Evolutionary conservation across 2,888 invertebrate genomes (phyloP).

Genomic region (Azorinus chamasolen): DNA sequence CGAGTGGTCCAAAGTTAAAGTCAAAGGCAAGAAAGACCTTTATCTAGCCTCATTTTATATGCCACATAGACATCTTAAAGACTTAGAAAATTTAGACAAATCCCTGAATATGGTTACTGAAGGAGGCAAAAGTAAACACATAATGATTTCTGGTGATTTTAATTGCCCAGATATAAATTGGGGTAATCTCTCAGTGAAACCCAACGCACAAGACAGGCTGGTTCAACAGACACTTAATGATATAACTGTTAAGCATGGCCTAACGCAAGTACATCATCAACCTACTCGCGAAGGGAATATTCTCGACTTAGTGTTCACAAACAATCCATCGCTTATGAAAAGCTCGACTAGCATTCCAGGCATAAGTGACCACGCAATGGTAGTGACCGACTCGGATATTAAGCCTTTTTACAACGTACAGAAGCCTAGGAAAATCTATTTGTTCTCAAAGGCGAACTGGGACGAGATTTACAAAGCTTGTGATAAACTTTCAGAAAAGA

Average conservation of each 20-base stretch:
- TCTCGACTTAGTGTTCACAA: conserved; percentile 47
- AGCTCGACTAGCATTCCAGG: conserved; percentile 33
- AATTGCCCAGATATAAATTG: conserved; percentile 52
- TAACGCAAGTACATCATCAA: conserved; percentile 39
- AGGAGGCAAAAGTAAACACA: conserved; percentile 12
- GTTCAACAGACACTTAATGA: conserved; percentile 47
- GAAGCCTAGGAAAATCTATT: conserved; percentile 11
- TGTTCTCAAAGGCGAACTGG: conserved; percentile 33
- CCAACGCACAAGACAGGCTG: conserved; percentile 24
- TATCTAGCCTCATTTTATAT: conserved; percentile 41
- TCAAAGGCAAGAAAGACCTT: conserved; percentile 5
- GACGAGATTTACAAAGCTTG: background rate
- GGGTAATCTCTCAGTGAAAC: conserved; percentile 9
- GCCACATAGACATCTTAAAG: conserved; percentile 33
- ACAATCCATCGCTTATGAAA: conserved; percentile 50
- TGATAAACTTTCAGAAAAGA: no score
- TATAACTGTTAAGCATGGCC: conserved; percentile 20
- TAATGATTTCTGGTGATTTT: conserved; percentile 43
- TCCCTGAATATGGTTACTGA: conserved; percentile 14
- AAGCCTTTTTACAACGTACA: conserved; percentile 17
- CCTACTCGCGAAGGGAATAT: conserved; percentile 42
- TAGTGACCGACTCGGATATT: conserved; percentile 36
- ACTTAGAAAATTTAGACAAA: background rate
- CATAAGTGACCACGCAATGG: conserved; percentile 51
- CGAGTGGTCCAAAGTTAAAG: conserved; percentile 27